Conservation (phyloP, 2,888 invertebrate genomes). For the Caenorhabditis afra region DNA sequence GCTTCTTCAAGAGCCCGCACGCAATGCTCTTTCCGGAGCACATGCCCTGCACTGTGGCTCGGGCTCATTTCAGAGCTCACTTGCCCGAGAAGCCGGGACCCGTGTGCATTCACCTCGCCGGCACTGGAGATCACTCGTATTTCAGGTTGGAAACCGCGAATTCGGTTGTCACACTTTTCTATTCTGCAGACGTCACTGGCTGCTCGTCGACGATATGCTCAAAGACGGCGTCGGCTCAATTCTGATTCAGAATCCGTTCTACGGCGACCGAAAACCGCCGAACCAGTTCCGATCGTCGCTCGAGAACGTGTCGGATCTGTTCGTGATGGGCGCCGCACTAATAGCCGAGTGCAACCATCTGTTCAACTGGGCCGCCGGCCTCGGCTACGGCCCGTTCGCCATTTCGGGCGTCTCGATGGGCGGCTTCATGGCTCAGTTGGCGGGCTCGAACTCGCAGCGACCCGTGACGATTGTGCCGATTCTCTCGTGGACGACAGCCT, state of each 20-base stretch:
- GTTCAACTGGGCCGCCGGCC: conserved; percentile 93
- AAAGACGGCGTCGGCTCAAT: conserved; percentile 94
- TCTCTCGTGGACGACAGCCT: conserved; percentile 96
- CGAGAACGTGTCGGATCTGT: conserved; percentile 95
- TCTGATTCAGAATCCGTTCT: conserved; percentile 95
- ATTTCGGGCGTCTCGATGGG: conserved; percentile 86
- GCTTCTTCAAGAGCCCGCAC: conserved; percentile 91
- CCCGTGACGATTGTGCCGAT: conserved; percentile 93
- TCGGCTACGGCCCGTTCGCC: conserved; percentile 93
- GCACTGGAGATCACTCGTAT: conserved; percentile 92
- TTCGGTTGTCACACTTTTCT: conserved; percentile 83
- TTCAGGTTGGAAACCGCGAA: conserved; percentile 89
- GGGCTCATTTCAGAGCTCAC: conserved; percentile 68
- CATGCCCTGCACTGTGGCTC: conserved; percentile 81
- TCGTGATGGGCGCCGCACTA: conserved; percentile 98
- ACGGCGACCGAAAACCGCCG: conserved; percentile 83
- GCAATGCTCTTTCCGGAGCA: conserved; percentile 89
- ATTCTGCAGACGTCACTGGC: conserved; percentile 88
- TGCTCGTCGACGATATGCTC: conserved; percentile 92
- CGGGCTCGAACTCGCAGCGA: conserved; percentile 95
- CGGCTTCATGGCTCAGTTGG: conserved; percentile 94
- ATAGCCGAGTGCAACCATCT: conserved; percentile 91
- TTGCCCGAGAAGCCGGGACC: conserved; percentile 65
- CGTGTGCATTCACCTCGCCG: conserved; percentile 90
- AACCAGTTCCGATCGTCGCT: conserved; percentile 85